Conservation (phyloP, 2,113 vertebrate genomes). For the Nibea coibor region DNA sequence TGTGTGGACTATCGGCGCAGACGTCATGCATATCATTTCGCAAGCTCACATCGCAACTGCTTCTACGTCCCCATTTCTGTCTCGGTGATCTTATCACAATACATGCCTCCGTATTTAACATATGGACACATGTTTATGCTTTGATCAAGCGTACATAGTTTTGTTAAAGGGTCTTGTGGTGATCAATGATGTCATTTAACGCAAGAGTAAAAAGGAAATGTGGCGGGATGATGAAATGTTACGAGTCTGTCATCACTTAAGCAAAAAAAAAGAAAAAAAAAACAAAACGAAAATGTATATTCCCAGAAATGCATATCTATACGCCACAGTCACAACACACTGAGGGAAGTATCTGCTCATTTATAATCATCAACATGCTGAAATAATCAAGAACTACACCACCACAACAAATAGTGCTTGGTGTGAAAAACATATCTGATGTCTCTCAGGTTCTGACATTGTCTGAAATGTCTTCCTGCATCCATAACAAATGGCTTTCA, state of each 20-base stretch:
- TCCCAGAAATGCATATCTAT: slow-evolving; percentile 36
- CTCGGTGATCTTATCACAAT: slow-evolving; percentile 51
- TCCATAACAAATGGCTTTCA: slow-evolving; percentile 87
- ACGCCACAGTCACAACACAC: slow-evolving; percentile 7
- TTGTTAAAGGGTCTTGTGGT: slow-evolving; percentile 39
- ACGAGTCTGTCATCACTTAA: slow-evolving; percentile 29
- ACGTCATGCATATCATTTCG: slow-evolving; percentile 60
- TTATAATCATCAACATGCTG: slow-evolving; percentile 70
- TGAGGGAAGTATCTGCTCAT: slow-evolving; percentile 48
- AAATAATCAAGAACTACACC: slow-evolving; percentile 80
- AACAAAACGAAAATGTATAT: slow-evolving; percentile 27
- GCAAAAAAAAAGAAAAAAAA: too few relatives aligned
- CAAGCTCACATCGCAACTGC: slow-evolving; percentile 32
- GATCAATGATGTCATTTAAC: slow-evolving; percentile 38
- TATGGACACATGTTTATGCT: slow-evolving; percentile 38
- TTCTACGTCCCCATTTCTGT: slow-evolving; percentile 9
- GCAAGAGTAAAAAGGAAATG: slow-evolving; percentile 24
- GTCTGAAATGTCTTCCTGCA: slow-evolving; percentile 80
- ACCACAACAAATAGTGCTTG: slow-evolving; percentile 76
- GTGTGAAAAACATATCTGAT: slow-evolving; percentile 80
- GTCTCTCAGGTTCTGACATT: slow-evolving; percentile 80
- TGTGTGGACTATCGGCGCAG: slow-evolving; percentile 44
- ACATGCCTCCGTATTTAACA: slow-evolving; percentile 54
- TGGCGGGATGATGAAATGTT: slow-evolving; percentile 26
- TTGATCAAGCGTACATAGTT: slow-evolving; percentile 59